Conservation (phyloP, 2,888 invertebrate genomes). For the Ctena decussata region DNA sequence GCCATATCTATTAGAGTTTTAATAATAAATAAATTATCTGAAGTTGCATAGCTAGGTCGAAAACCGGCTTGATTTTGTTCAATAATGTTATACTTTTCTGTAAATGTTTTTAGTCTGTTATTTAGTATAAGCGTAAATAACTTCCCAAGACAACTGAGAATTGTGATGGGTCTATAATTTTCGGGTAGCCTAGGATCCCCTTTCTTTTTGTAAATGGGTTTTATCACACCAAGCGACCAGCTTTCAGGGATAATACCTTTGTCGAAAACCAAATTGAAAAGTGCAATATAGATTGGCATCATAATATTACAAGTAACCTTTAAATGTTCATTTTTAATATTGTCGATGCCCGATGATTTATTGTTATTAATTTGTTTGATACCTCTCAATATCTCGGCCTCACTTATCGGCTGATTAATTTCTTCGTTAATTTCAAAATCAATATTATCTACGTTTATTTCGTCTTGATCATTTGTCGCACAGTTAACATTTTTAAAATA, state of each 20-base stretch:
- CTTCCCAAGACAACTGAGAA: slow-evolving; percentile 25
- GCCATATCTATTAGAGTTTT: slow-evolving; percentile 20
- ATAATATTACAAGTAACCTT: neutral
- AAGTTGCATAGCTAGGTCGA: slow-evolving; percentile 21
- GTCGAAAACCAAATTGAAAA: slow-evolving; percentile 11
- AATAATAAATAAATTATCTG: slow-evolving; percentile 34
- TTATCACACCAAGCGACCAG: slow-evolving; percentile 18
- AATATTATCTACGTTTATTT: neutral
- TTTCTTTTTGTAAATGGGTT: neutral
- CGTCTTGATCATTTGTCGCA: neutral
- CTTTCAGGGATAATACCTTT: neutral
- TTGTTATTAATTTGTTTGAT: neutral
- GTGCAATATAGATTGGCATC: neutral
- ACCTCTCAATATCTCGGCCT: neutral
- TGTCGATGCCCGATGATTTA: neutral
- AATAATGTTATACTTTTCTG: slow-evolving; percentile 8
- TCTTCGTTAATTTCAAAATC: neutral
- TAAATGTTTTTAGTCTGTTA: neutral
- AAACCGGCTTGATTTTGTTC: neutral
- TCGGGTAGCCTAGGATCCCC: neutral
- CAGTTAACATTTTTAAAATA: neutral
- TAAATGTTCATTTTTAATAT: neutral
- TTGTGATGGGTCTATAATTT: slow-evolving; percentile 27
- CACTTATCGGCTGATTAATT: neutral
- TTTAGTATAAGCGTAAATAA: slow-evolving; percentile 22